Evolutionary conservation across 2,113 vertebrate genomes (phyloP).

Genomic region (Protobothrops flavoviridis): DNA sequence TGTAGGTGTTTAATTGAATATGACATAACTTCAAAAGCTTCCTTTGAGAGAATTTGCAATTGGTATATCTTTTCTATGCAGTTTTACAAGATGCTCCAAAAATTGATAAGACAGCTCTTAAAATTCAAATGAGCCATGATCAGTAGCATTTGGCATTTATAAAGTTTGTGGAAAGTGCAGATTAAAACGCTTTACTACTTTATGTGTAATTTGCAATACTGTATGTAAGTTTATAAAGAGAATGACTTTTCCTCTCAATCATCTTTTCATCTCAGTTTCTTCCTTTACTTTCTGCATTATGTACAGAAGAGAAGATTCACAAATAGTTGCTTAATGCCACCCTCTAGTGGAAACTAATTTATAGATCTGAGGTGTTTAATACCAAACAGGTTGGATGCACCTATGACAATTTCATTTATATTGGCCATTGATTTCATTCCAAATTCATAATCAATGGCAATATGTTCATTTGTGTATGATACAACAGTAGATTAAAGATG

Average conservation of each 20-base stretch:
- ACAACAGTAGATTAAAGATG: background rate
- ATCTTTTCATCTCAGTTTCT: background rate
- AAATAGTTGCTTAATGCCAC: conserved; percentile 27
- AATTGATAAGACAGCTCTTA: background rate
- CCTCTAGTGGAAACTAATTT: conserved; percentile 55
- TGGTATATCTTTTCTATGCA: background rate
- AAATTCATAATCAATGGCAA: background rate
- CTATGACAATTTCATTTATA: conserved; percentile 2
- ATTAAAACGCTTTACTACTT: background rate
- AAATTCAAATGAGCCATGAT: background rate
- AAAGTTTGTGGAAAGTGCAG: background rate
- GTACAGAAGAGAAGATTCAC: background rate
- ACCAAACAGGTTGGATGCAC: background rate
- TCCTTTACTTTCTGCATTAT: background rate
- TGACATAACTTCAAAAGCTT: background rate
- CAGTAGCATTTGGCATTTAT: background rate
- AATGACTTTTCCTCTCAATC: background rate
- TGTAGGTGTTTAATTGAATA: background rate
- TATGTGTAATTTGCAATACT: background rate
- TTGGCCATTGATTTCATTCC: background rate
- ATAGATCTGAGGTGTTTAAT: background rate
- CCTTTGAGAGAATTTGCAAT: background rate
- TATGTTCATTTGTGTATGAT: background rate
- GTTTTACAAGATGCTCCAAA: background rate
- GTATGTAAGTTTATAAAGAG: background rate